Base-by-base conservation (phyloP, 2,113 vertebrate species). In the Cephalopterus ornatus region DNA sequence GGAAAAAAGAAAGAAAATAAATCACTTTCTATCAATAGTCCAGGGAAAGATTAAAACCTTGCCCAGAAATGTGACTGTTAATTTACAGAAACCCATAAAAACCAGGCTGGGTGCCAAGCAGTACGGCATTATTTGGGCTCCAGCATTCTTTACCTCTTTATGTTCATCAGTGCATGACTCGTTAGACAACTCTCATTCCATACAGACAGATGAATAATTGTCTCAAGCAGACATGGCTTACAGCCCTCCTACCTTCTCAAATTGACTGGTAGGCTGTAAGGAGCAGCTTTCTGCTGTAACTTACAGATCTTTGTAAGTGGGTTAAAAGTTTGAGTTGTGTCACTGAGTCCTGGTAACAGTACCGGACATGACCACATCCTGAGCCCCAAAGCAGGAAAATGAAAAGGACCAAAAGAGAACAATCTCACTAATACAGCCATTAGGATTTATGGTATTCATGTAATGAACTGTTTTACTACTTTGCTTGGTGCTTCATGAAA, bases 61-160 rank as follows among this genome's bases (percentile, higher is more conserved):
- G 7, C 97, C 97, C 89, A 83, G 83, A 96, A 97, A 96, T 35
- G 91, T 88, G 92, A 95, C 42, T 85, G 95, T 80, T 95, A 90
- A 83, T 94, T 97, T 92, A 92, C 88, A 95, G 93, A 97, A 96
- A 94, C 87, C 95, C 95, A 84, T 96, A 91, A 96, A 96, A 92
- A 28, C 76, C 80, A 85, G 98, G 97, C 95, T 28, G 37, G 3
- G 21, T 56, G 97, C 97, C 97, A 97, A 94, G 94, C 42, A 86
- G 92, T 4, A 4, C 66, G 66, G 56, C 83, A 87, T 97, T 97
- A 97, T 97, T 95, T 93, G 85, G 47, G 78, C 94, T 47, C 78
- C 78, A 58, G 78, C 88, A 97, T 93, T 97, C 93, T 91, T 97
- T 84, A 78, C 61, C 72, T 95, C 88, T 96, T 97, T 73, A 74